Percentiles rank a stretch among this genome's conserved stretches.
These are phyloP conservation scores for Pterocles gutturalis DNA, from an alignment of 2,113 vertebrate genomes.

Conservation along the genomic window DNA sequence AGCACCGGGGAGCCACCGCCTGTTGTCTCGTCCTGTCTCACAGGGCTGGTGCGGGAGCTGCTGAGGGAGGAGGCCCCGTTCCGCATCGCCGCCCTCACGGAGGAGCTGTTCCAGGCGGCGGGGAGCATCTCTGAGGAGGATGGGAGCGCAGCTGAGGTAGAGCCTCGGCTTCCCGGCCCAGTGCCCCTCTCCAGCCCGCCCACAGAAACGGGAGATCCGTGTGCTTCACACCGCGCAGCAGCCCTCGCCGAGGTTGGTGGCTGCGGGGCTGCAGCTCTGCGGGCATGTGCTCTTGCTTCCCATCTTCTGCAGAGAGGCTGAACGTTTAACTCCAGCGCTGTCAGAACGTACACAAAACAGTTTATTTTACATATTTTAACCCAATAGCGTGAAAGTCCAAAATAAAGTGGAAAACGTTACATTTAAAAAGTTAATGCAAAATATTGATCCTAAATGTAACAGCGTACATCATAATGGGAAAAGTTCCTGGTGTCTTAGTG, in stretches of 20 bases:
- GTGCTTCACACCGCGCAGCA: fast-evolving
- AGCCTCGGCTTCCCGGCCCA: not conserved
- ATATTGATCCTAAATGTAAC: no score
- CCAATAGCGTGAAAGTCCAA: fast-evolving
- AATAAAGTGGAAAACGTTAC: not conserved
- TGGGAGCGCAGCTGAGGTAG: conserved; percentile 30
- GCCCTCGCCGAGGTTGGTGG: not conserved
- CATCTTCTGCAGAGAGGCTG: fast-evolving
- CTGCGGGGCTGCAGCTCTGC: not conserved
- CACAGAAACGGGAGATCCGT: fast-evolving
- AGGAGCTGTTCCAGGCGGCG: conserved; percentile 81
- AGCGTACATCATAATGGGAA: no score
- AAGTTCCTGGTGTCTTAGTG: not conserved
- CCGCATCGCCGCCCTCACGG: conserved; percentile 73
- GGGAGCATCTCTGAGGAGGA: conserved; percentile 40
- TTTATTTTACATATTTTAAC: fast-evolving
- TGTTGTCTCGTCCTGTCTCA: not conserved
- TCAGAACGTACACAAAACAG: fast-evolving
- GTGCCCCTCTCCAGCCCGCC: fast-evolving
- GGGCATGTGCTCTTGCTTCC: not conserved
- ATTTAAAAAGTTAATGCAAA: not conserved
- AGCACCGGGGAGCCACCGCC: fast-evolving
- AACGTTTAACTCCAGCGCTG: fast-evolving
- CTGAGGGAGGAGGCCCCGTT: conserved; percentile 55
- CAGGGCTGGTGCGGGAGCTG: conserved; percentile 80